Conservation (phyloP, 2,797 vertebrate genomes). For the Yasuhikotakia modesta region DNA sequence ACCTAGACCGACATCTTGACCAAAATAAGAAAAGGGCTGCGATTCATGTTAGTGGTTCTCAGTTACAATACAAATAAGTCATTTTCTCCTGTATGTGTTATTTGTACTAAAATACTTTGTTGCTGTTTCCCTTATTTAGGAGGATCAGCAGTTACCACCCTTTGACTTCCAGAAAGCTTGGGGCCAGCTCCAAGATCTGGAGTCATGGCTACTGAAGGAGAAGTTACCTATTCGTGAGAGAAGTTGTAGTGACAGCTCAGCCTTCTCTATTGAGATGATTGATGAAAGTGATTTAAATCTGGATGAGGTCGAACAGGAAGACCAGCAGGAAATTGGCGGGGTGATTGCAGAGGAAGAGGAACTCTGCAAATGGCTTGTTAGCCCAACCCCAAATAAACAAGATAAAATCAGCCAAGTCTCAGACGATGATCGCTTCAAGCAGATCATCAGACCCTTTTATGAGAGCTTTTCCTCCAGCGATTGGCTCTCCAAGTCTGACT, state of each 20-base stretch:
- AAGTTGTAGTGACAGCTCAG: conserved; percentile 68
- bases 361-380: conserved; percentile 84
- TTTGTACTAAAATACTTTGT: no score
- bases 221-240: conserved; percentile 64
- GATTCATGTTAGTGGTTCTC: no score
- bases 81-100: no score
- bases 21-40: no score
- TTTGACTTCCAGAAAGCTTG: conserved; percentile 82
- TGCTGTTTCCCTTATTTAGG: conserved; percentile 58
- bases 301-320: conserved; percentile 68
- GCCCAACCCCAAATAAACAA: conserved; percentile 60
- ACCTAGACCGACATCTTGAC: no score
- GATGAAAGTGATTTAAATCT: conserved; percentile 74
- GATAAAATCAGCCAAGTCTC: conserved; percentile 4
- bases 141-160: conserved; percentile 53
- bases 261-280: conserved; percentile 82
- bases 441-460: conserved; percentile 81
- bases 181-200: conserved; percentile 86
- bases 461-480: conserved; percentile 78
- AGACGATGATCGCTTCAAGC: conserved; percentile 66
- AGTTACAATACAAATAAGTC: no score
- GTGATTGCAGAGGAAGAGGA: conserved; percentile 56
- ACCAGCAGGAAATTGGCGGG: conserved; percentile 56
- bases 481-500: conserved; percentile 85
- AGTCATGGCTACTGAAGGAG: conserved; percentile 86